Conservation (phyloP, 2,888 invertebrate genomes). For the Eupithecia inturbata region DNA sequence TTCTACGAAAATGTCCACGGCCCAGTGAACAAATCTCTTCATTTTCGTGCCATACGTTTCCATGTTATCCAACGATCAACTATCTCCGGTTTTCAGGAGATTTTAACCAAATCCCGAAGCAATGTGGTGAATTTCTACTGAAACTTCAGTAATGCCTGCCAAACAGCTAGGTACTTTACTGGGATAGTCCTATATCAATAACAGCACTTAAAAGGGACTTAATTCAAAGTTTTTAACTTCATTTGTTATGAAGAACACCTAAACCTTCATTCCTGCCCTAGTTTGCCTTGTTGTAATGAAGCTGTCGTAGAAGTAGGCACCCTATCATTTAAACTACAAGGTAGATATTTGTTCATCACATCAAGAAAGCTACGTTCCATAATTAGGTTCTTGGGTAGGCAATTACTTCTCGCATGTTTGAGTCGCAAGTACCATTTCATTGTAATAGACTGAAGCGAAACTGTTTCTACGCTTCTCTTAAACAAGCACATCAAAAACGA, state of each 20-base stretch:
- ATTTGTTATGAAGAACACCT: conserved; percentile 2
- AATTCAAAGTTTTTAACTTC: background rate
- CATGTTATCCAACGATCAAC: conserved; percentile 49
- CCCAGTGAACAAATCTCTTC: conserved; percentile 42
- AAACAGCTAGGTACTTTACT: background rate
- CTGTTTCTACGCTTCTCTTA: conserved; percentile 57
- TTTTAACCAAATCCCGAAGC: conserved; percentile 12
- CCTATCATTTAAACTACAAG: conserved; percentile 11
- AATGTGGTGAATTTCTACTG: background rate
- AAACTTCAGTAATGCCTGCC: background rate
- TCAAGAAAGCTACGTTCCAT: conserved; percentile 44
- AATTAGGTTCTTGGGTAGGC: conserved; percentile 40
- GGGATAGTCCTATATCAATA: background rate
- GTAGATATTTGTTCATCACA: conserved; percentile 29
- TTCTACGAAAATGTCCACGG: conserved; percentile 4
- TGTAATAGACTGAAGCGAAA: conserved; percentile 58
- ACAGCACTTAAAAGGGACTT: background rate
- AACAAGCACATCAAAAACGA: conserved; percentile 69
- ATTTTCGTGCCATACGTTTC: conserved; percentile 46
- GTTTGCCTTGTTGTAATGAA: background rate
- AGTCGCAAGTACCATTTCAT: conserved; percentile 50
- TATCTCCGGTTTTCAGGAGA: conserved; percentile 55
- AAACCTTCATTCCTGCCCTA: background rate
- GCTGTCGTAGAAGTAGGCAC: background rate
- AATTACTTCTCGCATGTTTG: conserved; percentile 54